Conservation (phyloP, 1,140 invertebrate genomes). For the Caenorhabditis inopinata region DNA sequence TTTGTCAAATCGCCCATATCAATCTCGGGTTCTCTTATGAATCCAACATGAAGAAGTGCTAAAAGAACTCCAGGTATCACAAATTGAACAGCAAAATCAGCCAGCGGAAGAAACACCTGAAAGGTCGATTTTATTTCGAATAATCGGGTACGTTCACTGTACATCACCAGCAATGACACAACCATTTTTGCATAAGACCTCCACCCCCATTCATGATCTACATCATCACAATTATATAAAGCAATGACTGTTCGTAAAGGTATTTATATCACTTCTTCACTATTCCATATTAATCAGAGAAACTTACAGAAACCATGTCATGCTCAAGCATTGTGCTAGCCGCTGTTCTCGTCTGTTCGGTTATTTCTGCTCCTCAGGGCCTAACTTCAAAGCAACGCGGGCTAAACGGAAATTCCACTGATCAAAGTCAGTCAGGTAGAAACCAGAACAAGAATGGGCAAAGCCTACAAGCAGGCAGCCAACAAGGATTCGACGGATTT, state of each 20-base stretch:
- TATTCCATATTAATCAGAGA: neutral
- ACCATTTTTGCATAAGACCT: conserved; percentile 18
- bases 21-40: conserved; percentile 62
- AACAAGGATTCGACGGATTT: neutral
- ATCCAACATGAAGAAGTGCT: conserved; percentile 61
- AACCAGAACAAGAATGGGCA: neutral
- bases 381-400: neutral
- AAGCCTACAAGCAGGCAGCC: neutral
- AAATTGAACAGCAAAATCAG: conserved; percentile 65
- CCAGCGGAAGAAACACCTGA: conserved; percentile 57
- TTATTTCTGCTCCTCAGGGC: neutral
- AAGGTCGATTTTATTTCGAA: neutral
- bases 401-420: neutral
- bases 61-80: conserved; percentile 60
- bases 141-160: neutral
- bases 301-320: neutral
- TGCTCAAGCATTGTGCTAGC: neutral
- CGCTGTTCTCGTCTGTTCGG: neutral
- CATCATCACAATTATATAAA: conserved; percentile 22
- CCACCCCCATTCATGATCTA: neutral
- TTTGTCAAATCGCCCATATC: conserved; percentile 57
- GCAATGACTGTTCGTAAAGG: neutral
- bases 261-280: neutral
- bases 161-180: neutral
- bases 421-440: no score